Base-by-base conservation (phyloP, 1,140 invertebrate genomes). In the Zaprionus taronus region DNA sequence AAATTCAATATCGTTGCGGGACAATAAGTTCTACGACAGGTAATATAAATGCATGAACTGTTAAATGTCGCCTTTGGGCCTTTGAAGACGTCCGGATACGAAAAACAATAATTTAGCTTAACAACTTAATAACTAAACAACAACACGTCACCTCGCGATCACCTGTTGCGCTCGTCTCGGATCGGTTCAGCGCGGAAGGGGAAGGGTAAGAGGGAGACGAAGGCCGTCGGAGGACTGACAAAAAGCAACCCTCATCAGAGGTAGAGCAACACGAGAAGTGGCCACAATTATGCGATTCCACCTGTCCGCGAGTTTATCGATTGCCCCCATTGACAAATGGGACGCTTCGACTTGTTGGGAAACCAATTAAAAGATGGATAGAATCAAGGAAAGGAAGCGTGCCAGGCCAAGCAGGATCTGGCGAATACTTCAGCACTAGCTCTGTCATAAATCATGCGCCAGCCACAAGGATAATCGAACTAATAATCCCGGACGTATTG, bases 271-370 rank as follows among this genome's bases (percentile, higher is more conserved):
- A 58, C 76, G 66, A 20, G 47, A 24, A 51, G 47, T 24, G 22
- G 47, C 47, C 47, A 51, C 47, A 51, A 51, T 51, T 86, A 80
- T 74, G 51, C 77, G 66, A 89, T 89, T 89, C 73, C 85, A 89
- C 85, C 85, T 89, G 85, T 89, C 81, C 49, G 76, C 86, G 58
- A 82, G 84, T 91, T 89, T 90, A 91, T 91, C 80, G 85, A 91
- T 89, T 80, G 86, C 79, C 73, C 73, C 79, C 79, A 83, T 83
- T 91, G 87, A 91, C 87, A 91, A 91, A 91, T 91, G 87, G 91
- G 79, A 74, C 81, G 58, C 80, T 75, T 63, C 73, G 74, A 47
- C 79, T 72, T 14, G 77, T 84, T 84, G 85, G 71, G 76, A 86
- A 84, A 90, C 77, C 90, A 85, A 90, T 91, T 91, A 91, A 91